A percentile compares a stretch with the other conserved stretches of the same genome.
phyloP scores from a whole-genome alignment of 1,140 invertebrate genomes.

The Dendroctonus valens region DNA sequence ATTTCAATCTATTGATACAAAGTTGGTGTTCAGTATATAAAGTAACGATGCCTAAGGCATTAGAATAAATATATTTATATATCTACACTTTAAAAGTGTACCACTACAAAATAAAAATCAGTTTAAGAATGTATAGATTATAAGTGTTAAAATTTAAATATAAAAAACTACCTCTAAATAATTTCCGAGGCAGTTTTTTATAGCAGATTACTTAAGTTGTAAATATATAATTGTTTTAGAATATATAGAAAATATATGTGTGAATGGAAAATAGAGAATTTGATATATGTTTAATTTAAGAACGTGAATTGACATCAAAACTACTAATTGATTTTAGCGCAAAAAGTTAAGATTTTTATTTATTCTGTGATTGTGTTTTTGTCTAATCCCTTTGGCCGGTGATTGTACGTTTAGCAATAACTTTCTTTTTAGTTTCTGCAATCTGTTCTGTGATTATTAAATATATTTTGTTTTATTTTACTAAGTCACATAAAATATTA shows the following conservation, averaged over 20 bases:
- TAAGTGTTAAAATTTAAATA: slow-evolving; percentile 41
- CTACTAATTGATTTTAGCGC: background rate
- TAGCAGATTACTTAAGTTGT: slow-evolving; percentile 33
- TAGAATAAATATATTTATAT: slow-evolving; percentile 32
- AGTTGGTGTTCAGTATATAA: slow-evolving; percentile 43
- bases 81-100: slow-evolving; percentile 48
- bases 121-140: slow-evolving; percentile 43
- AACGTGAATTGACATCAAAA: slow-evolving; percentile 25
- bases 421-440: slow-evolving; percentile 21
- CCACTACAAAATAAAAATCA: slow-evolving; percentile 40
- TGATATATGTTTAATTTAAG: slow-evolving; percentile 24
- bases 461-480: slow-evolving; percentile 26
- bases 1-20: slow-evolving; percentile 1
- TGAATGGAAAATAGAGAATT: slow-evolving; percentile 37
- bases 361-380: slow-evolving; percentile 35
- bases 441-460: slow-evolving; percentile 30
- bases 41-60: slow-evolving; percentile 46
- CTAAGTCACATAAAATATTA: slow-evolving; percentile 26
- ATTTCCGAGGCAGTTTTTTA: slow-evolving; percentile 1
- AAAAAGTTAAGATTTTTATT: slow-evolving; percentile 24
- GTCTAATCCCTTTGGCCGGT: slow-evolving; percentile 20
- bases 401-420: slow-evolving; percentile 35
- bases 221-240: slow-evolving; percentile 39
- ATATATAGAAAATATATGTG: slow-evolving; percentile 33
- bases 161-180: slow-evolving; percentile 14